Base-by-base conservation (phyloP, 2,797 vertebrate genomes). In the Megalops cyprinoides region DNA sequence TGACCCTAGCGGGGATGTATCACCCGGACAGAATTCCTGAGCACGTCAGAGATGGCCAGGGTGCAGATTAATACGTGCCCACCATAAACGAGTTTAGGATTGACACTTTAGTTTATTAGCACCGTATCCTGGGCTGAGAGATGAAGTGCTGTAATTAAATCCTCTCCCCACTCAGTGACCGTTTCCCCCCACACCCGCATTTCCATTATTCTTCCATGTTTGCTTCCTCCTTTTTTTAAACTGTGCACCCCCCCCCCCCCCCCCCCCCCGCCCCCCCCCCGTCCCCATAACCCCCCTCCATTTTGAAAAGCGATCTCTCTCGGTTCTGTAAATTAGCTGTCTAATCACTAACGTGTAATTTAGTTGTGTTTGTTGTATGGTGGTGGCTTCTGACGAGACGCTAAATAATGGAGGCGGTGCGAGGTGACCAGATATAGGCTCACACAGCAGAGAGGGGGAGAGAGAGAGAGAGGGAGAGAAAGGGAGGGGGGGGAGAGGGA, bases 31-130 rank as follows among this genome's bases (percentile, higher is more conserved):
- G 31, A 3, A 37, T 37, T 67, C 34, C 62, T 37, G 31, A 5
- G 62, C 31, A 39, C 23, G 14, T 37, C 25, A 62, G 58, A 62
- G 88, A 83, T 80, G 85, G 81, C 37, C 83, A 79, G 83, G 71
- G 74, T 81, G 74, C 81, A 89, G 90, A 90, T 90, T 91, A 90
- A 90, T 84, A 85, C 83, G 87, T 91, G 90, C 84, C 60, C 7
- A 80, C 74, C 69, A 81, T 84, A 90, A 90, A 93, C 88, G 87
- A 90, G 89, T 90, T 89, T 88, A 81, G 87, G 90, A 90, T 87
- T 89, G 90, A 91, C 86, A 88, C 87, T 90, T 46, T 65, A 85
- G 85, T 92, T 90, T 92, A 92, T 92, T 88, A 88, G 88, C 82
- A 82, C 77, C 79, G 56, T 82, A 87, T 85, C 83, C 83, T 79